Percentiles rank a stretch among this genome's conserved stretches.
phyloP scores from a whole-genome alignment of 1,140 invertebrate species.

The Zaprionus davidi region DNA sequence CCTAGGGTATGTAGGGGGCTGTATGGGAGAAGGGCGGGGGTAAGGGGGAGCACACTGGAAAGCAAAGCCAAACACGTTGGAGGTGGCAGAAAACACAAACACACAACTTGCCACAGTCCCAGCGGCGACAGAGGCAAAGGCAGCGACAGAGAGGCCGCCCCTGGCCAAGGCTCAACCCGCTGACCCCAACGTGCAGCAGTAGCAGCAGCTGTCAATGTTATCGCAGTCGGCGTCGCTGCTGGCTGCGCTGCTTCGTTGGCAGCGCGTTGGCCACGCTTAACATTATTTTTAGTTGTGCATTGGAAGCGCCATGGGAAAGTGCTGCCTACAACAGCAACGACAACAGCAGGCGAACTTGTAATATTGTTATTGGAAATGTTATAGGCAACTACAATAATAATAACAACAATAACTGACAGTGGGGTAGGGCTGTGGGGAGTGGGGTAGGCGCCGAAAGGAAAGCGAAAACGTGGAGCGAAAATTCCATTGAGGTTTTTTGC shows the following conservation, averaged over 20 bases:
- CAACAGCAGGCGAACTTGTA: constrained; percentile 60
- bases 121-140: neutral
- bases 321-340: constrained; percentile 40
- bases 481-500: constrained; percentile 81
- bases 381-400: constrained; percentile 51
- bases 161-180: constrained; percentile 37
- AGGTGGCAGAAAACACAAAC: constrained; percentile 57
- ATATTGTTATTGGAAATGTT: constrained; percentile 78
- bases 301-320: constrained; percentile 72
- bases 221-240: constrained; percentile 60
- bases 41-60: constrained; percentile 49
- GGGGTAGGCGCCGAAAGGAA: constrained; percentile 70
- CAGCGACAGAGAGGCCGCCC: neutral
- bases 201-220: constrained; percentile 73
- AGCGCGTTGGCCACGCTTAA: constrained; percentile 67
- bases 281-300: constrained; percentile 80
- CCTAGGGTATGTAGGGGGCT: neutral
- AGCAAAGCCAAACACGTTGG: constrained; percentile 77
- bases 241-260: constrained; percentile 13
- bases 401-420: constrained; percentile 11
- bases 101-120: constrained; percentile 22
- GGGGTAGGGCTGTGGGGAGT: neutral
- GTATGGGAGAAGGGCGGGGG: neutral
- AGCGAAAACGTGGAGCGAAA: constrained; percentile 78
- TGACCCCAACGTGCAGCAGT: constrained; percentile 55